Percentiles rank a stretch among this genome's conserved stretches.
phyloP scores from a whole-genome alignment of 2,797 vertebrate species.

The Halcyon badia region DNA sequence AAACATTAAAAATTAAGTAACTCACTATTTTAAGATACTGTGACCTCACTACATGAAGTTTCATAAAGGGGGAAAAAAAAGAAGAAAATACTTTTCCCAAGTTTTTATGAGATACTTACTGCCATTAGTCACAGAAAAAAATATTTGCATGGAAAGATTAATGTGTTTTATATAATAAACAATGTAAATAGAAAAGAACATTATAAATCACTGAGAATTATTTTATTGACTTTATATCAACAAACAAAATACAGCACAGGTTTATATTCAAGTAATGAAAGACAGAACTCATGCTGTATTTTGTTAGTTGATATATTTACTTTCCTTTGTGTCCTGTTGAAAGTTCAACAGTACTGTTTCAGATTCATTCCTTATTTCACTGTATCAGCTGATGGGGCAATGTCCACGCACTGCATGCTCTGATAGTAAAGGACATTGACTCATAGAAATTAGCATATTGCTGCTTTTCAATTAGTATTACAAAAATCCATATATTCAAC shows the following conservation, averaged over 20 bases:
- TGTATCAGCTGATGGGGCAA: neutral
- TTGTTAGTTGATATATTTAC: neutral
- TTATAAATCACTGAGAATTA: neutral
- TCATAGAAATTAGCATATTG: neutral
- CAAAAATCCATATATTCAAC: neutral
- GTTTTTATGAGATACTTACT: neutral
- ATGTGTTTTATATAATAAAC: neutral
- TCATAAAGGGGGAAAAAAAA: neutral
- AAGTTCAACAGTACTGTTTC: neutral
- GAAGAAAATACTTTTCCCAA: neutral
- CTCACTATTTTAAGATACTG: neutral
- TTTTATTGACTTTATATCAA: neutral
- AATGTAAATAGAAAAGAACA: neutral
- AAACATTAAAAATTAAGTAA: neutral
- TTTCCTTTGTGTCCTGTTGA: neutral
- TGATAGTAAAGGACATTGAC: neutral
- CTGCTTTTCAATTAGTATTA: slow-evolving; percentile 9
- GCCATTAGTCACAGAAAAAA: neutral
- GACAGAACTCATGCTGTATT: neutral
- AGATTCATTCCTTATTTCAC: neutral
- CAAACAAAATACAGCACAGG: neutral
- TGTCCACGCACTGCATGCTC: neutral
- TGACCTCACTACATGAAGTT: neutral
- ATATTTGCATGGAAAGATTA: neutral
- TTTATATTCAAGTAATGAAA: neutral